These are phyloP conservation scores for Notechis scutatus DNA, from an alignment of 2,113 vertebrate species.

Conservation along the genomic window DNA sequence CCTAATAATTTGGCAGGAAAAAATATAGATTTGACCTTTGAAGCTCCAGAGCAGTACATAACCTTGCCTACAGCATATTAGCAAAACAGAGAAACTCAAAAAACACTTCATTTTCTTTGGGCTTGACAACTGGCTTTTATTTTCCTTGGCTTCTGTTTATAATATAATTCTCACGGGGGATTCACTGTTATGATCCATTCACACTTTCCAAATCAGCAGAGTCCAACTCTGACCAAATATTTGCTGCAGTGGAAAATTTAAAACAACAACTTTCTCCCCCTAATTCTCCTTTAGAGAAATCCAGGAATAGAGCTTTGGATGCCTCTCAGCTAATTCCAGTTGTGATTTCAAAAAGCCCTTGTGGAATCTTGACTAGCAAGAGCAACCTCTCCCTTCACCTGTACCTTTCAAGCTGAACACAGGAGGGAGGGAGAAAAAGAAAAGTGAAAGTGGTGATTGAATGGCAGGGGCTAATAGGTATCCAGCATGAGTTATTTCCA, in stretches of 20 bases:
- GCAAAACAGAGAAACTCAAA: slow-evolving; percentile 29
- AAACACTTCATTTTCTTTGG: slow-evolving; percentile 25
- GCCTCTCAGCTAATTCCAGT: background rate
- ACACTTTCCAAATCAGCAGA: background rate
- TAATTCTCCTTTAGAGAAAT: slow-evolving; percentile 19
- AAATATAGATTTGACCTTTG: slow-evolving; percentile 33
- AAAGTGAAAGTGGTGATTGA: background rate
- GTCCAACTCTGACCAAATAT: slow-evolving; percentile 34
- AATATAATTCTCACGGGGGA: slow-evolving; percentile 20
- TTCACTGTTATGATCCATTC: slow-evolving; percentile 15
- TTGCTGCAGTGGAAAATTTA: slow-evolving; percentile 17
- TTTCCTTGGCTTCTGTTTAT: slow-evolving; percentile 16
- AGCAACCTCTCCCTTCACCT: background rate
- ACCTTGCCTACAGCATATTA: slow-evolving; percentile 29
- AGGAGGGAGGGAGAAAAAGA: background rate
- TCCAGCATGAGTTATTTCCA: background rate
- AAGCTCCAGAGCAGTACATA: slow-evolving; percentile 22
- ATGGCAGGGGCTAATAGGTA: background rate
- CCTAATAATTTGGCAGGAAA: slow-evolving; percentile 50
- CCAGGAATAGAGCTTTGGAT: background rate
- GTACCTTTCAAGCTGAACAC: background rate
- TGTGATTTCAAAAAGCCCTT: background rate
- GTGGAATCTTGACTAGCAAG: background rate
- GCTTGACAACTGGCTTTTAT: background rate
- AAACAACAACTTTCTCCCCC: background rate